Evolutionary conservation across 2,113 vertebrate genomes (phyloP).

Genomic region (Pelvicachromis taeniatus): DNA sequence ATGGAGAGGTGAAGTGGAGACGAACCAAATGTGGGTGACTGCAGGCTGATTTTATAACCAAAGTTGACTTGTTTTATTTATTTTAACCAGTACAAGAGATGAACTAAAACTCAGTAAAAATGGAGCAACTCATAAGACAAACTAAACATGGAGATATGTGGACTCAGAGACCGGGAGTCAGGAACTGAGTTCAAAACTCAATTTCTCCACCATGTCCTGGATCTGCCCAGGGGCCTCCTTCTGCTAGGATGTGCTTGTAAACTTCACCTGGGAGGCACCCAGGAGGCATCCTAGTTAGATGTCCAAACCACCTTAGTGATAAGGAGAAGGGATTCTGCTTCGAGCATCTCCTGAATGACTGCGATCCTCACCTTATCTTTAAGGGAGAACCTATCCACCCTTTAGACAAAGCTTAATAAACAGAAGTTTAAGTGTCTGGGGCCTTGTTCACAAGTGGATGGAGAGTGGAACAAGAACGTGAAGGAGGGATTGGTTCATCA

Average conservation of each 20-base stretch:
- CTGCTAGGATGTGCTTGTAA: background rate
- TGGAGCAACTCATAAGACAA: background rate
- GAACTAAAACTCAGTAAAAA: background rate
- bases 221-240: background rate
- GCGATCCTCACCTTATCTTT: background rate
- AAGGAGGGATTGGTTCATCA: background rate
- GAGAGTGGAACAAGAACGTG: background rate
- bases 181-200: background rate
- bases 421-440: background rate
- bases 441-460: background rate
- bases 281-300: background rate
- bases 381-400: background rate
- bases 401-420: background rate
- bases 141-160: background rate
- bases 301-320: background rate
- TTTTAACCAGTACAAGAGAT: background rate
- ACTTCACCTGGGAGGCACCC: background rate
- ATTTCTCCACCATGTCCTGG: rapidly evolving
- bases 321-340: background rate
- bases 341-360: background rate
- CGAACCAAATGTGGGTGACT: background rate
- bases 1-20: background rate
- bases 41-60: background rate
- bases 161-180: background rate
- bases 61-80: rapidly evolving